Base-by-base conservation (phyloP, 2,888 invertebrate genomes). In the Gymnosoma rotundatum region DNA sequence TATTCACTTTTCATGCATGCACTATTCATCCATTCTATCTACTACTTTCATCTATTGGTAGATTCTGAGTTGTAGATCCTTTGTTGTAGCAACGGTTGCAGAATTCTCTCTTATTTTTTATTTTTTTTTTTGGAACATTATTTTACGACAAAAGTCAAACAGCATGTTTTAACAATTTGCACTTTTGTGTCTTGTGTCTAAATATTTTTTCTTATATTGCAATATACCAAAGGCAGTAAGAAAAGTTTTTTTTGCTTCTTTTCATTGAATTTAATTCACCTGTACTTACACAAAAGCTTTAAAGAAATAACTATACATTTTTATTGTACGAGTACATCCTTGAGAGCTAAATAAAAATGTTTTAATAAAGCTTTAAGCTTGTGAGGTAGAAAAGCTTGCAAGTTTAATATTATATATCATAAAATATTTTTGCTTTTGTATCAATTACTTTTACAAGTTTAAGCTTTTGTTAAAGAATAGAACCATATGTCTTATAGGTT, bases 81-180 rank as follows among this genome's bases (percentile, higher is more conserved):
- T 48, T 48, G 54, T n/a, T 63, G 54, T 61, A 16, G 61, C 20
- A 78, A 21, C 38, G 48, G 63, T 72, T 64, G 21, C 56, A 45
- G 32, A 5, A 14, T 25, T 16, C 3, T 50, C 18, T 52, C 25
- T 2, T 54, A 12, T 42, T 7, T 38, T 38, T 38, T 38, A n/a
- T n/a, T 6, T 1, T 38, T 50, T 6, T 72, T 20, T 72, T 63
- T 52, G 9, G 0, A 20, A 38, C 21, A 14, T 73, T 74, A 25
- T 74, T 74, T n/a, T 74, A 75, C 56, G 66, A 75, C 64, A 70
- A 74, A 70, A 81, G 75, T 75, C 75, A 75, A 81, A 81, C 52
- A 70, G 75, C 74, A 81, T 81, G 81, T 81, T 81, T 81, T 75
- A 81, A 58, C 69, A 75, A 75, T 70, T 70, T 81, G 56, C 70